Base-by-base conservation (phyloP, 1,140 invertebrate genomes). In the Dufourea novaeangliae region DNA sequence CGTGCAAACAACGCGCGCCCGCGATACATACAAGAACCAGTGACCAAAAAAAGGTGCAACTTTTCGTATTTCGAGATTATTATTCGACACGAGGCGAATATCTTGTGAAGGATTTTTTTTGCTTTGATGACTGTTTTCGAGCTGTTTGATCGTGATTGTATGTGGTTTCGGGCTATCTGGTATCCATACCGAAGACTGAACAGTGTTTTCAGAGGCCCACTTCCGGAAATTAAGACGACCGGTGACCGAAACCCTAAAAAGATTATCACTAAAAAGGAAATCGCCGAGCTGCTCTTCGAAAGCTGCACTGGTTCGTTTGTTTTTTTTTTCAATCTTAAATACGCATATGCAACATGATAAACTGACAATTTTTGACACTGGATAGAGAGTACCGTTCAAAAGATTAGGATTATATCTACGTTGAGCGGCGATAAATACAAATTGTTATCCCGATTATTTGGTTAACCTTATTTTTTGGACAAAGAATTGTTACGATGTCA, bases 251-350 rank as follows among this genome's bases (percentile, higher is more conserved):
- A 12, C 66, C 66, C 44, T 4, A 4, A 20, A 7, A 69, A 29
- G 46, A 59, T 70, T 54, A 34, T 50, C 10, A 71, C 27, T 1
- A 82, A 66, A 59, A 80, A 50, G n/a, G 75, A 84, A 62, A 66
- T 88, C 57, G 68, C 66, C 6, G 80, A 89, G 54, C 37, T 89
- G 72, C 52, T 89, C 17, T 88, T 87, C 20, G 87, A 89, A 22
- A 78, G 41, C 80, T 89, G 88, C 54, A n/a, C 37, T 32, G 87
- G 88, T 89, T 27, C 44, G 83, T 89, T 54, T 37, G 14, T 41
- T 46, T 64, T n/a, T 50, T 7, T 22, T 25, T 20, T 0, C 39
- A 7, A 17, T n/a, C 34, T n/a, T 14, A 14, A n/a, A n/a, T n/a
- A n/a, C n/a, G n/a, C n/a, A n/a, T n/a, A n/a, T n/a, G n/a, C n/a